Percentiles rank a stretch among this genome's conserved stretches.
phyloP scores from a whole-genome alignment of 1,140 invertebrate genomes.

The Hylyphantes graminicola region DNA sequence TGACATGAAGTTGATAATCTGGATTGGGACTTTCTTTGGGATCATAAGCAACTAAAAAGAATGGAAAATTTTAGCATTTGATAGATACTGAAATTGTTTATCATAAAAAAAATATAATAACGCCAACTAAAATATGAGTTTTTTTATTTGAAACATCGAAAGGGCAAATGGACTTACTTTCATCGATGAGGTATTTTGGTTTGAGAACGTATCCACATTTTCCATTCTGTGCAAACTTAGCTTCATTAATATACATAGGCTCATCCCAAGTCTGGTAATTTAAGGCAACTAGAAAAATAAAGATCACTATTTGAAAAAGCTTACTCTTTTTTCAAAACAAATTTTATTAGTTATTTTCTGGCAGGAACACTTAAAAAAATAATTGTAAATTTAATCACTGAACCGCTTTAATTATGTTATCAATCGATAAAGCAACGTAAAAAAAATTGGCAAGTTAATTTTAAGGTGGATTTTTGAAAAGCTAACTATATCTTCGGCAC shows the following conservation, averaged over 20 bases:
- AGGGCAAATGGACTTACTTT: slow-evolving; percentile 40
- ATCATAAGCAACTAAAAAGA: slow-evolving; percentile 18
- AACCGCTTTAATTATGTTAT: too few relatives aligned
- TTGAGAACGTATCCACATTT: slow-evolving; percentile 78
- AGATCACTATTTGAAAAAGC: neutral
- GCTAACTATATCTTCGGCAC: too few relatives aligned
- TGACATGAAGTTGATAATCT: neutral
- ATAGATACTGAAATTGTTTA: neutral
- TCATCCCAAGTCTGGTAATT: slow-evolving; percentile 74
- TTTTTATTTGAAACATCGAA: neutral
- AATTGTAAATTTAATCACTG: too few relatives aligned
- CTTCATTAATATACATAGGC: slow-evolving; percentile 73
- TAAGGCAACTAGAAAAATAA: slow-evolving; percentile 68
- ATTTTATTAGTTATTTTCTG: too few relatives aligned
- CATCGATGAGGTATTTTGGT: slow-evolving; percentile 64
- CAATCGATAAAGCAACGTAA: too few relatives aligned
- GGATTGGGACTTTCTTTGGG: slow-evolving; percentile 31
- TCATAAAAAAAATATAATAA: neutral
- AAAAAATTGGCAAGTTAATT: too few relatives aligned
- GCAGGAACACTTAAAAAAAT: too few relatives aligned
- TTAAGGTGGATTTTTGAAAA: too few relatives aligned
- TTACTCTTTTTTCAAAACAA: too few relatives aligned
- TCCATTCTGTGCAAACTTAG: slow-evolving; percentile 75
- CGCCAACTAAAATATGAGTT: neutral
- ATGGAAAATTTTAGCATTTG: neutral